These are phyloP conservation scores for Machimus rusticus DNA, from an alignment of 2,888 invertebrate species.

Conservation along the genomic window DNA sequence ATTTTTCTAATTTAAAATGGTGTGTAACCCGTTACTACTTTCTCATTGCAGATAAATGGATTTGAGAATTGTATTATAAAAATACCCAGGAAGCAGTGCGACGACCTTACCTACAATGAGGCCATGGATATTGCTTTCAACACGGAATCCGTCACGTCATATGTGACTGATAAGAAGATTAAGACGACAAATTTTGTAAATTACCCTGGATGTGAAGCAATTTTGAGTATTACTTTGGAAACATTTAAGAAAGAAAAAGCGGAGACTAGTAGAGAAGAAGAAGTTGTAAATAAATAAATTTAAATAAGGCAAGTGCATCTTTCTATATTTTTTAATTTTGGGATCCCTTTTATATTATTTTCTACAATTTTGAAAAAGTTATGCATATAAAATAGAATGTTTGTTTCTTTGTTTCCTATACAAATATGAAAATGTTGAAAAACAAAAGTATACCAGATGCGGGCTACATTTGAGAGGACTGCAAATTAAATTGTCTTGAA, in stretches of 20 bases:
- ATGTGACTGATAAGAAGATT: conserved; percentile 59
- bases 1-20: conserved; percentile 1
- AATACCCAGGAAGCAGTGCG: conserved; percentile 65
- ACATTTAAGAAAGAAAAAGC: conserved; percentile 47
- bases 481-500: no score
- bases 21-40: neutral
- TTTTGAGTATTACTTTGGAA: conserved; percentile 59
- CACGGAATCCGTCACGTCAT: conserved; percentile 59
- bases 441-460: no score
- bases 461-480: no score
- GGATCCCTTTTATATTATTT: neutral
- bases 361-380: no score
- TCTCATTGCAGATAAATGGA: conserved; percentile 64
- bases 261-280: neutral
- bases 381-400: no score
- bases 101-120: conserved; percentile 65
- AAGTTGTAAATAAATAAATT: conserved; percentile 26
- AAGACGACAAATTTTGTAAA: conserved; percentile 58
- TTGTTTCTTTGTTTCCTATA: no score
- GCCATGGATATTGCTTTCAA: conserved; percentile 66
- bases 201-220: conserved; percentile 62
- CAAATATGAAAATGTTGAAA: no score
- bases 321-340: neutral
- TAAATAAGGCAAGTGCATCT: neutral
- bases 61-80: conserved; percentile 65